Evolutionary conservation across 1,140 invertebrate species (phyloP), one percentile per base, ranked within the genome.

Genomic region (Drosophila sp.): DNA sequence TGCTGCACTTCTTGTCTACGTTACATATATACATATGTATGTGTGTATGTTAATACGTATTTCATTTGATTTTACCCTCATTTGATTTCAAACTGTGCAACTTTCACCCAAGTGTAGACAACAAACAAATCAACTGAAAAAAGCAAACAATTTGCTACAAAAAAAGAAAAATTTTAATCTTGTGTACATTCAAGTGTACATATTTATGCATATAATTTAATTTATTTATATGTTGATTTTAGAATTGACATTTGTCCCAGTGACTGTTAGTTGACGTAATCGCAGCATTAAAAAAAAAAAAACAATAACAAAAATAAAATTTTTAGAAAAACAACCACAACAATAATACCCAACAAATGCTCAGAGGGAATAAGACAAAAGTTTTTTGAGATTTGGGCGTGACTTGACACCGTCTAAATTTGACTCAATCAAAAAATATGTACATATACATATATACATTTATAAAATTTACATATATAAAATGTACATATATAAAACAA

Each of bases 211-310:
- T 50, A 65, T 50, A 69, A 65, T 48, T 57, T 72, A 65, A 65
- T 72, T 72, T 38, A 66, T 66, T 51, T 72, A 58, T 66, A 66
- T 58, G 50, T 72, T 56, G 32, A 51, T 59, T 58, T 51, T 53
- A 66, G 53, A 62, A 62, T 72, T 72, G 59, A 71, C 59, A 71
- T 71, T 71, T 48, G 58, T 53, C 50, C 40, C 66, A 70, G 59
- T 70, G 56, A 80, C 46, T 69, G 75, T 76, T 66, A 83, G 80
- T 72, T 83, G 80, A 83, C 80, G 80, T 83, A 83, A 83, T 83
- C 80, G 46, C 73, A 83, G 72, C 80, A 83, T n/a, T 76, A 83
- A 79, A 70, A 82, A 46, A 71, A 54, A 76, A 54, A 29, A 53
- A 40, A 72, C 16, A 51, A 38, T 61, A 18, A 41, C 7, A 29